A percentile compares a stretch with the other conserved stretches of the same genome.
These are phyloP conservation scores for Lampris incognitus DNA, from an alignment of 2,113 vertebrate genomes.

Conservation along the genomic window DNA sequence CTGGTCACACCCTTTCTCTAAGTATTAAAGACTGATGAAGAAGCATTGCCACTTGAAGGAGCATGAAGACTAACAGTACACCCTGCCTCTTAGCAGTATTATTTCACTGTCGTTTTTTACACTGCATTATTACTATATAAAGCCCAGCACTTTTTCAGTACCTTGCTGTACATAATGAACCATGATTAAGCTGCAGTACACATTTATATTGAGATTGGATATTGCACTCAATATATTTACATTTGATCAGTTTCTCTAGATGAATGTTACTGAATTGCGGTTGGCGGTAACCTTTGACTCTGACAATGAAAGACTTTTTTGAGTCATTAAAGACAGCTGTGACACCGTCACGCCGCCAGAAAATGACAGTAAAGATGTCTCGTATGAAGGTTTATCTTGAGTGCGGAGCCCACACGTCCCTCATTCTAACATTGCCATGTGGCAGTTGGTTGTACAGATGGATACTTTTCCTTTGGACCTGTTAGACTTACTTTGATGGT, in stretches of 20 bases:
- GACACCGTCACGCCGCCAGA: neutral
- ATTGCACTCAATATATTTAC: constrained; percentile 23
- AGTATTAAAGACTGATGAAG: constrained; percentile 54
- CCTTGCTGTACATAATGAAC: constrained; percentile 72
- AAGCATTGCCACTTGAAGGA: constrained; percentile 38
- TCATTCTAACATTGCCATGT: neutral
- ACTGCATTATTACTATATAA: constrained; percentile 57
- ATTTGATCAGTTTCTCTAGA: constrained; percentile 28
- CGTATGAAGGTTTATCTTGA: neutral
- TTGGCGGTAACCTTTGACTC: constrained; percentile 17
- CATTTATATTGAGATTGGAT: constrained; percentile 30
- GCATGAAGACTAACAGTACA: constrained; percentile 38
- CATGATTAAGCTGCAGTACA: constrained; percentile 66
- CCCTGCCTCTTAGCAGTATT: constrained; percentile 79
- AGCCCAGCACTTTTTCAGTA: constrained; percentile 79
- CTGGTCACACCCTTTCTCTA: constrained; percentile 14
- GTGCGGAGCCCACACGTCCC: neutral
- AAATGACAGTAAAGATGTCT: neutral
- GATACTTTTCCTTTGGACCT: neutral
- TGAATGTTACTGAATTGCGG: constrained; percentile 29
- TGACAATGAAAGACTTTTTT: constrained; percentile 23
- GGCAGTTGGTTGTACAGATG: neutral
- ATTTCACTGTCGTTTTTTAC: constrained; percentile 72
- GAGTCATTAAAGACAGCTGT: neutral
- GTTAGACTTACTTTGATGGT: neutral